phyloP scores from a whole-genome alignment of 2,797 vertebrate genomes.

The Kryptopterus vitreolus region DNA sequence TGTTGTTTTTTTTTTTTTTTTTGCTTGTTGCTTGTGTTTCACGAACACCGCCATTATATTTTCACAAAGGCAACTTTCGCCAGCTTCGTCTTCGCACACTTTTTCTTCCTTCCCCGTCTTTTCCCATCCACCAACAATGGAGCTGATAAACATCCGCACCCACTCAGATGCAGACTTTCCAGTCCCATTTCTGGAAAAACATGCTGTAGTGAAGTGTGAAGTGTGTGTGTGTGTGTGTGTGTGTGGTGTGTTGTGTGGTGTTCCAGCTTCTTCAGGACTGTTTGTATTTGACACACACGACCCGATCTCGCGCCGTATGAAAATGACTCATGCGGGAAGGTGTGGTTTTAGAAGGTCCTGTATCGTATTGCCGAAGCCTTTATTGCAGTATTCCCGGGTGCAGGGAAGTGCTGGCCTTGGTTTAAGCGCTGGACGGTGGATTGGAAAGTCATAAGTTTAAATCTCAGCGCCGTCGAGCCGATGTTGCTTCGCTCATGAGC shows the following conservation, averaged over 20 bases:
- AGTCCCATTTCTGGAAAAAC: neutral
- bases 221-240: no score
- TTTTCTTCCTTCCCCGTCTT: neutral
- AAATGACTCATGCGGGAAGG: neutral
- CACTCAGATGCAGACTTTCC: slow-evolving; percentile 6
- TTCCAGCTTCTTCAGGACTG: neutral
- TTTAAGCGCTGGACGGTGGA: no score
- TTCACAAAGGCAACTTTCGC: neutral
- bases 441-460: no score
- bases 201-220: neutral
- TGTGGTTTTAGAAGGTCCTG: neutral
- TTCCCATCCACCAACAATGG: neutral
- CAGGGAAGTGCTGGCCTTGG: no score
- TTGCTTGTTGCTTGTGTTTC: neutral
- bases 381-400: neutral
- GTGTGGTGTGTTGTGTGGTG: no score
- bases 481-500: no score
- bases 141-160: neutral
- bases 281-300: slow-evolving; percentile 24
- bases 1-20: neutral
- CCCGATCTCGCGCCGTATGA: neutral
- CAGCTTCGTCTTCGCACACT: neutral
- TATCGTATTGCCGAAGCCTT: neutral
- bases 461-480: no score
- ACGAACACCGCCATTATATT: neutral